A percentile compares a stretch with the other conserved stretches of the same genome.
Conservation (phyloP, 2,113 vertebrate genomes). For the Apteryx owenii region DNA sequence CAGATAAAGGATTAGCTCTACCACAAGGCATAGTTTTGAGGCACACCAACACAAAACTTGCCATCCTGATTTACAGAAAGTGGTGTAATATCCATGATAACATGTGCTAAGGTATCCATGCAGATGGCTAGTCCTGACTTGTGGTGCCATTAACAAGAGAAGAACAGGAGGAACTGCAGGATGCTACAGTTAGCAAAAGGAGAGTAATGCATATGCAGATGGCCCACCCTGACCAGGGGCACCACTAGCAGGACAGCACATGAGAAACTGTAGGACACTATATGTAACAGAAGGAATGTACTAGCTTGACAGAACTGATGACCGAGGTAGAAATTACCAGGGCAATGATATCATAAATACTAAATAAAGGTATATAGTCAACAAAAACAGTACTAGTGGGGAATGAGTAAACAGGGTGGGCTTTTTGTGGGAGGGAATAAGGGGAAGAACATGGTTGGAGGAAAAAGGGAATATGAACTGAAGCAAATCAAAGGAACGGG, state of each 20-base stretch:
- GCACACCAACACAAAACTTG: background rate
- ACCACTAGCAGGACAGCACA: accelerated
- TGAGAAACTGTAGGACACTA: background rate
- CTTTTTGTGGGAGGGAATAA: background rate
- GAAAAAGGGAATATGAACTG: background rate
- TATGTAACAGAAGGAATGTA: background rate
- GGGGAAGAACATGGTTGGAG: background rate
- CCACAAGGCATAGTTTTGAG: background rate
- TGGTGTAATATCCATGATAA: background rate
- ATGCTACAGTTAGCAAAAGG: background rate
- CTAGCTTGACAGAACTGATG: background rate
- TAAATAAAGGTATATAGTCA: background rate
- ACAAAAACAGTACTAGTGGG: background rate
- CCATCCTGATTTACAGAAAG: background rate
- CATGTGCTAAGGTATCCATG: accelerated
- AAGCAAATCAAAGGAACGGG: background rate
- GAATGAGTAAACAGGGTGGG: background rate
- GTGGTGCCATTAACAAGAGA: background rate
- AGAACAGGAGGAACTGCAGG: background rate
- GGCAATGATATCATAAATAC: background rate
- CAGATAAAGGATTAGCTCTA: background rate
- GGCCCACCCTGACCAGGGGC: background rate
- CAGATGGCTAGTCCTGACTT: background rate
- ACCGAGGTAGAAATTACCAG: background rate
- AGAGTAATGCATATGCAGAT: background rate